A percentile compares a stretch with the other conserved stretches of the same genome.
These are phyloP conservation scores for Okamejei kenojei DNA, from an alignment of 2,797 vertebrate genomes.

Conservation along the genomic window DNA sequence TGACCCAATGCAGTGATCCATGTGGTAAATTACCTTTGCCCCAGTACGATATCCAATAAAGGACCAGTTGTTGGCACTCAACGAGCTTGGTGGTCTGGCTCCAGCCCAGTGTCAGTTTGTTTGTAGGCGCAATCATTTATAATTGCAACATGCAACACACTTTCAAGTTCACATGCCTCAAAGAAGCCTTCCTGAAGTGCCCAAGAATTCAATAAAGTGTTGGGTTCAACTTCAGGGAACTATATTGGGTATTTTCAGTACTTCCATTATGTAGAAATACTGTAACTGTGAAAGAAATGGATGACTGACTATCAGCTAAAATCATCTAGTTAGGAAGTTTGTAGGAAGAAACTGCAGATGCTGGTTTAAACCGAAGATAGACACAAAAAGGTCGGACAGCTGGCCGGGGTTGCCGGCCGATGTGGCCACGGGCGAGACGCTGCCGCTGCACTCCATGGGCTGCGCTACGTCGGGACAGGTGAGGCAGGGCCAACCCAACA, in stretches of 20 bases:
- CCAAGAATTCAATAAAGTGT: not conserved
- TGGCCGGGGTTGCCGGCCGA: too few species aligned
- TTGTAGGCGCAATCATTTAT: not conserved
- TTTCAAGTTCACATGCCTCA: not conserved
- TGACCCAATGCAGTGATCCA: not conserved
- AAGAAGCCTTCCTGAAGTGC: not conserved
- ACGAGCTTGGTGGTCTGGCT: too few species aligned
- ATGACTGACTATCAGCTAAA: not conserved
- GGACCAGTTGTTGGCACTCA: not conserved
- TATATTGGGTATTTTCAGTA: not conserved
- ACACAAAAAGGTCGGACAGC: too few species aligned
- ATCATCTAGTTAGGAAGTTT: not conserved
- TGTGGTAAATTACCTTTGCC: not conserved
- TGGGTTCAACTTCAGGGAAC: not conserved
- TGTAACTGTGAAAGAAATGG: not conserved
- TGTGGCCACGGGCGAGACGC: too few species aligned
- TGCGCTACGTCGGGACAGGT: too few species aligned
- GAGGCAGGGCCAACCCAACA: too few species aligned
- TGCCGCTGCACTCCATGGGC: too few species aligned
- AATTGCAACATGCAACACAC: not conserved
- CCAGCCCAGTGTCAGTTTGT: not conserved
- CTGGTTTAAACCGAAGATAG: too few species aligned
- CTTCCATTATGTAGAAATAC: not conserved
- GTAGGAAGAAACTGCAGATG: too few species aligned
- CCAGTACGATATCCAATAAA: not conserved